Conservation (phyloP, 30 jellyfish, hydroid and myxozoan species). For the Hydra vulgaris region DNA sequence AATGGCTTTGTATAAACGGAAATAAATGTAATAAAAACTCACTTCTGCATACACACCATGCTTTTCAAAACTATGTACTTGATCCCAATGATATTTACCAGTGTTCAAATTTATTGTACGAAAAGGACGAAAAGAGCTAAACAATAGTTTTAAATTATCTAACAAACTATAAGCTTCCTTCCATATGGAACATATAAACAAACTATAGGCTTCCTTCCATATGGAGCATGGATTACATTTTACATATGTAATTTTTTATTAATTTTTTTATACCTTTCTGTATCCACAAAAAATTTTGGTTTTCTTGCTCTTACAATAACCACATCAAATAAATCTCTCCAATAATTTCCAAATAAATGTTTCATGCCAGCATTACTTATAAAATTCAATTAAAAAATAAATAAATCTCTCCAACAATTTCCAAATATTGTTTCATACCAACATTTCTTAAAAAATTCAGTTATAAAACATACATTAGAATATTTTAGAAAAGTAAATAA, state of each 20-base stretch:
- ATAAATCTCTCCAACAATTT: conserved; percentile 72
- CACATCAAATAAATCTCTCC: conserved; percentile 89
- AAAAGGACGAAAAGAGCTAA: conserved; percentile 60
- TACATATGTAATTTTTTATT: no score
- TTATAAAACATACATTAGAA: no score
- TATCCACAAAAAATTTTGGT: conserved; percentile 67
- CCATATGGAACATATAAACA: not conserved
- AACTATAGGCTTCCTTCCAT: no score
- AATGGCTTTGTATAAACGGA: no score
- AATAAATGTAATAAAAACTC: no score
- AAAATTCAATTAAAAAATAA: no score
- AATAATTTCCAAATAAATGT: conserved; percentile 66
- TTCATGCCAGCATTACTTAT: conserved; percentile 70
- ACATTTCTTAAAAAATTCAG: conserved; percentile 37
- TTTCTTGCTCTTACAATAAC: conserved; percentile 67
- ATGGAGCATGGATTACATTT: no score
- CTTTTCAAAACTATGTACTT: conserved; percentile 55
- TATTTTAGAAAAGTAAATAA: not conserved
- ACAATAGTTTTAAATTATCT: not conserved
- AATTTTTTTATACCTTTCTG: conserved; percentile 88
- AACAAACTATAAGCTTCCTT: not conserved
- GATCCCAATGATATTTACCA: conserved; percentile 68
- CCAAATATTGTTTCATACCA: conserved; percentile 88
- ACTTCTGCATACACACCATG: conserved; percentile 83
- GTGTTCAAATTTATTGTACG: conserved; percentile 51